Evolutionary conservation across 2,113 vertebrate genomes (phyloP).

Genomic region (Nesospiza acunhae): DNA sequence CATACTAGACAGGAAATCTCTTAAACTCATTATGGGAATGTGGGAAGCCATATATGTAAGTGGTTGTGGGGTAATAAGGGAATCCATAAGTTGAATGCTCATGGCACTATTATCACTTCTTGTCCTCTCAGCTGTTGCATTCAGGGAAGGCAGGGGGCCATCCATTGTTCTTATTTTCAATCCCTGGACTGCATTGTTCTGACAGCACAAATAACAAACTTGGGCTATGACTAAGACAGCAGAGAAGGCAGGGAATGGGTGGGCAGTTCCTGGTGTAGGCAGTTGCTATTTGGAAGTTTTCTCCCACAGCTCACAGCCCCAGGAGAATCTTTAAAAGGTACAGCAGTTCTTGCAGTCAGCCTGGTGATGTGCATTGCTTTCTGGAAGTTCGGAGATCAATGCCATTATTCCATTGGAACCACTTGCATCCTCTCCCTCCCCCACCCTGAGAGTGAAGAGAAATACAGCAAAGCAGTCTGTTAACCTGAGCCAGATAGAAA

Average conservation of each 20-base stretch:
- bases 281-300: constrained; percentile 5
- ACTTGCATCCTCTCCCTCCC: neutral
- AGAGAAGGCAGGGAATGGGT: neutral
- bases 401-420: neutral
- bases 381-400: neutral
- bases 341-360: neutral
- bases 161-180: neutral
- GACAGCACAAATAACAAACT: neutral
- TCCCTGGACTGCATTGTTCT: neutral
- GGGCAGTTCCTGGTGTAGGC: neutral
- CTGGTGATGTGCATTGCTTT: neutral
- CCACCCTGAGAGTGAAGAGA: neutral
- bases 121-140: neutral
- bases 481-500: neutral
- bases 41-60: neutral
- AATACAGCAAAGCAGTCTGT: neutral
- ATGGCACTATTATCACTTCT: neutral
- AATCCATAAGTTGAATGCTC: neutral
- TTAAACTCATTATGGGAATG: neutral
- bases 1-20: neutral
- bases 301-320: neutral
- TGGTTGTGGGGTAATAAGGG: neutral
- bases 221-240: neutral
- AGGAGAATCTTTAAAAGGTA: neutral
- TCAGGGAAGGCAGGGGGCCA: neutral